These are phyloP conservation scores for Hydrozoanthus tunicans DNA, from an alignment of 64 coral and sea anemone genomes.

Conservation along the genomic window DNA sequence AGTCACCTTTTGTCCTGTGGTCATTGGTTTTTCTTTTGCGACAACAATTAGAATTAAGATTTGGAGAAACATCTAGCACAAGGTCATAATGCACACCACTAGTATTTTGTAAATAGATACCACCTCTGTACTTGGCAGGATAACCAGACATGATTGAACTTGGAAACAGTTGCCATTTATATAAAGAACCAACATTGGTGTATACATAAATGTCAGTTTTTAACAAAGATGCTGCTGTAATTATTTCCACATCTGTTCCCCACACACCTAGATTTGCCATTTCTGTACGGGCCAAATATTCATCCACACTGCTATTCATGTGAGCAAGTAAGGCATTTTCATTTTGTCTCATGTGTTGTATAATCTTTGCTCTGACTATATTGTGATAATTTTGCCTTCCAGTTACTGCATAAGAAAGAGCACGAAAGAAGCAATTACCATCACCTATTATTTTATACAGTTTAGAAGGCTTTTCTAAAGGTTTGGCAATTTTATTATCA, in stretches of 20 bases:
- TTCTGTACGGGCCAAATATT: constrained; percentile 17
- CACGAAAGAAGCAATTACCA: constrained; percentile 63
- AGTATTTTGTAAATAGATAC: constrained; percentile 24
- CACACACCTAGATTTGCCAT: constrained; percentile 13
- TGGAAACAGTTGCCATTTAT: constrained; percentile 18
- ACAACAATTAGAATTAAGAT: no score
- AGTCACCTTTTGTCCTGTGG: neutral
- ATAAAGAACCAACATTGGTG: constrained; percentile 15
- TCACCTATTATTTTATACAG: constrained; percentile 36
- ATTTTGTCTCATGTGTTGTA: constrained; percentile 46
- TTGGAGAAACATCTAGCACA: constrained; percentile 2
- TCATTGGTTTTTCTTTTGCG: neutral
- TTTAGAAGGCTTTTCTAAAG: constrained; percentile 36
- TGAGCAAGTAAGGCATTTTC: constrained; percentile 58
- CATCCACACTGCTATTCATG: constrained; percentile 46
- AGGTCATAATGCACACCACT: constrained; percentile 23
- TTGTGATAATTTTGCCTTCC: constrained; percentile 47
- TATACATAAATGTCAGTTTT: constrained; percentile 30
- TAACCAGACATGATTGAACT: neutral
- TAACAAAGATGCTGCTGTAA: constrained; percentile 9
- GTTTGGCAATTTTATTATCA: constrained; percentile 33
- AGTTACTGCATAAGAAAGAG: constrained; percentile 56
- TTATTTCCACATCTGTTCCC: constrained; percentile 35
- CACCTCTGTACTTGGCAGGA: constrained; percentile 20
- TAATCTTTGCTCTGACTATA: constrained; percentile 29